Conservation (phyloP, 2,888 invertebrate species). For the Aspidiotus rigidus region DNA sequence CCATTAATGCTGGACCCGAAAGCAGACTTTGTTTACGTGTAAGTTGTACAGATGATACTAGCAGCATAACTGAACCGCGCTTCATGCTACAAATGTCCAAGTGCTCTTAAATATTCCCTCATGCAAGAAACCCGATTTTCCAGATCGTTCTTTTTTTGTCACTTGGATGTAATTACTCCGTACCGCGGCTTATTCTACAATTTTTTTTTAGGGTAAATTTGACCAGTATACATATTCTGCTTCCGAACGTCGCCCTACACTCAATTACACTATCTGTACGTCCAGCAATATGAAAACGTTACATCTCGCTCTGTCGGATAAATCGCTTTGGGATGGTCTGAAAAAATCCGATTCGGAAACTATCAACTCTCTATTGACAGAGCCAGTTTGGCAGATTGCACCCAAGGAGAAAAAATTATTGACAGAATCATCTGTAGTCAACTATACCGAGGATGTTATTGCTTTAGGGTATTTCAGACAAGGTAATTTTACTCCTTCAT, state of each 20-base stretch:
- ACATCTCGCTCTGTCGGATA: slow-evolving; percentile 68
- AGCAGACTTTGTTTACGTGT: slow-evolving; percentile 41
- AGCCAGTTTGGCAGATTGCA: slow-evolving; percentile 80
- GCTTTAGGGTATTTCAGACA: slow-evolving; percentile 64
- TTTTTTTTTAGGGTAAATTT: slow-evolving; percentile 57
- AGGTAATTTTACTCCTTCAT: slow-evolving; percentile 46
- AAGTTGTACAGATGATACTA: not conserved
- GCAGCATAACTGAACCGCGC: not conserved
- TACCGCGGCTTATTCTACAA: not conserved
- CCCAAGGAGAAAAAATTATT: slow-evolving; percentile 56
- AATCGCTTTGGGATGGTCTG: slow-evolving; percentile 73
- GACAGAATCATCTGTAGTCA: slow-evolving; percentile 61
- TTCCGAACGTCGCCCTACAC: slow-evolving; percentile 56
- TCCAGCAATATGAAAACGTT: slow-evolving; percentile 67
- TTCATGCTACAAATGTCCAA: too few species aligned
- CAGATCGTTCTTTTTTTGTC: not conserved
- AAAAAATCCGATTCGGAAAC: slow-evolving; percentile 63
- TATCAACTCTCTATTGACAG: slow-evolving; percentile 64
- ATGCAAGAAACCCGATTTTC: too few species aligned
- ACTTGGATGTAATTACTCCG: not conserved
- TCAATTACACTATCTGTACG: slow-evolving; percentile 78
- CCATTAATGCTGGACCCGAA: slow-evolving; percentile 52
- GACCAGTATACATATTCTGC: slow-evolving; percentile 73
- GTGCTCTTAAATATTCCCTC: too few species aligned
- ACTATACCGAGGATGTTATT: slow-evolving; percentile 77